Evolutionary conservation across 2,113 vertebrate genomes (phyloP), one percentile per base, ranked within the genome.

Genomic region (Phrynosoma platyrhinos): DNA sequence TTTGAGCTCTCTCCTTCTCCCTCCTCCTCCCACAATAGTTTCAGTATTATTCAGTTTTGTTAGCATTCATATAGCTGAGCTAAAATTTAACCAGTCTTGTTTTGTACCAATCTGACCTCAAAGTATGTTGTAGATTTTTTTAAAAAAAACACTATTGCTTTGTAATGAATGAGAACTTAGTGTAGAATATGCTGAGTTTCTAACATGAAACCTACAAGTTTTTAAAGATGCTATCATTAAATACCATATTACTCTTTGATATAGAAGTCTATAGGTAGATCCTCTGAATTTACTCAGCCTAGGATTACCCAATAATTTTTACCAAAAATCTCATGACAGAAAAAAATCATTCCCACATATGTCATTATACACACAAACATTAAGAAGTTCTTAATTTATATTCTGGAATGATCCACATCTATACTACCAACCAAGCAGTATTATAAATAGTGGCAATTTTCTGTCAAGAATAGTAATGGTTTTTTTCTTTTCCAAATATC

Each of bases 21-120:
- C 69, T 77, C 55, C n/a, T 88, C 77, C 80, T 83, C 81, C 87
- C 74, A 88, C 81, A 66, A 68, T 36, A 88, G 80, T 88, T 88
- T 83, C 87, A 83, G 23, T 83, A 88, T 88, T 83, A 88, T 88
- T 83, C 42, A 83, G 30, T 88, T 77, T 58, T 80, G 42, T 78
- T 88, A 83, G 69, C 42, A 78, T 88, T 88, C 62, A 88, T 30
- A 21, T 23, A 83, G 30, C 42, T 83, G 72, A 69, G 42, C 71
- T 83, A 83, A 80, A 68, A 72, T 87, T 80, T 30, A 80, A 80
- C 77, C 78, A 80, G 68, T 72, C 77, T 52, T 87, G 66, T 58
- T 88, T 83, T 88, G 55, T 58, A 88, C 64, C 74, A 76, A 40
- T 88, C 68, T 88, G 87, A 76, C 81, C 81, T 88, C 72, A 88